Evolutionary conservation across 2,888 invertebrate species (phyloP), one percentile per base, ranked within the genome.

Genomic region (Scelioninae gen. 2): DNA sequence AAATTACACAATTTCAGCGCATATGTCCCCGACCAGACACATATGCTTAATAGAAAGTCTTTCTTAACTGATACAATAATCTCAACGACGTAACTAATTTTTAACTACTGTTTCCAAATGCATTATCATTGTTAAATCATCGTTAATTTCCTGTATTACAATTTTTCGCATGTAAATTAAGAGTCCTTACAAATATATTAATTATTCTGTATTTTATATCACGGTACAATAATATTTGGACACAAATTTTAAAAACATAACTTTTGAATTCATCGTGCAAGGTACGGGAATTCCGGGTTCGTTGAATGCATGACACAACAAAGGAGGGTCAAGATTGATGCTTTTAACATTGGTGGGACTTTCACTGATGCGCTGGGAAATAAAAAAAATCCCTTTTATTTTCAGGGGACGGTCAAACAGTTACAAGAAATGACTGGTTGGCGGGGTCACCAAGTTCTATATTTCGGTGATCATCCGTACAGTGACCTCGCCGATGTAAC

Each of bases 401-500:
- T 85, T 13, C 82, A 96, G 95, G 97, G 98, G 0, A 98, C 97
- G 35, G 94, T 98, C 15, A 93, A 93, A 80, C 94, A 96, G 84
- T 88, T 98, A 28, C 95, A 96, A 86, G 93, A 95, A 70, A 89
- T 97, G 85, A 98, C 97, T 0, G 96, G 95, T 0, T 98, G 97
- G 97, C 88, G 90, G 64, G 96, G 96, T 0, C 94, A 95, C 81
- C 94, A 95, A 80, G 97, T 98, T 39, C 87, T 98, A 16, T 98
- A 98, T 87, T 98, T 98, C 87, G 98, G 98, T 0, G 98, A 98
- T 88, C 98, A 98, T 88, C 97, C 98, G 0, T 98, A 97, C 88
- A 96, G 93, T 81, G 98, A 98, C 88, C 89, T 98, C 67, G 98
- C 97, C 6, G 97, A 98, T 88, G 96, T 97, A 35, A 97, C 97